phyloP scores from a whole-genome alignment of 2,113 vertebrate genomes.

The Gallinago jamesoni region DNA sequence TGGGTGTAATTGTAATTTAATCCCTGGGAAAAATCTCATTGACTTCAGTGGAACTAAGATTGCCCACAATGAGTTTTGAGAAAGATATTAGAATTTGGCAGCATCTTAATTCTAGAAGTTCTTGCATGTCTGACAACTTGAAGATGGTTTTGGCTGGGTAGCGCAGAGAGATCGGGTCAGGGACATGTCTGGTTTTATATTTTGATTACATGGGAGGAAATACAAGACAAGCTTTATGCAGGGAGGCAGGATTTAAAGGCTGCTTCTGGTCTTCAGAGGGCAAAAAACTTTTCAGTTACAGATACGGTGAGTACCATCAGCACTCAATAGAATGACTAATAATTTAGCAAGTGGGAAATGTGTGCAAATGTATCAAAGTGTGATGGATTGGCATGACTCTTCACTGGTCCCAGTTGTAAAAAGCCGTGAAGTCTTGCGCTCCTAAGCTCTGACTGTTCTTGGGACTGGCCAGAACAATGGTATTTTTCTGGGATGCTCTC shows the following conservation, averaged over 20 bases:
- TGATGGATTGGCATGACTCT: not conserved
- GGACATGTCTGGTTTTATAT: not conserved
- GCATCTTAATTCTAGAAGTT: not conserved
- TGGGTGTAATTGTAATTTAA: not conserved
- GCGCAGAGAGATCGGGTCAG: not conserved
- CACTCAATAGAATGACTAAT: not conserved
- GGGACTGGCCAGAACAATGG: not conserved
- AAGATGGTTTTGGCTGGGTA: not conserved
- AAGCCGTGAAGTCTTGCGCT: not conserved
- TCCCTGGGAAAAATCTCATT: not conserved
- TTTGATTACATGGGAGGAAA: not conserved
- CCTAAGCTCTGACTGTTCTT: not conserved
- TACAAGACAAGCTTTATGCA: not conserved
- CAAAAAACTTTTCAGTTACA: not conserved
- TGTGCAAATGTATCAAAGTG: not conserved
- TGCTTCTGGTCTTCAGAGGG: not conserved
- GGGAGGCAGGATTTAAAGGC: not conserved
- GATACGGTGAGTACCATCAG: not conserved
- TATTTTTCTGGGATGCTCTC: not conserved
- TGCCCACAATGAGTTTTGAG: not conserved
- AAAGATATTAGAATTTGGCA: slow-evolving; percentile 1
- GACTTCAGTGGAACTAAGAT: not conserved
- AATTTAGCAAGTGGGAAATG: not conserved
- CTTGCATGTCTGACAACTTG: not conserved
- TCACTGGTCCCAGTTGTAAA: not conserved